Evolutionary conservation across 2,888 invertebrate species (phyloP), one percentile per base, ranked within the genome.

Genomic region (Nemoura dubitans): DNA sequence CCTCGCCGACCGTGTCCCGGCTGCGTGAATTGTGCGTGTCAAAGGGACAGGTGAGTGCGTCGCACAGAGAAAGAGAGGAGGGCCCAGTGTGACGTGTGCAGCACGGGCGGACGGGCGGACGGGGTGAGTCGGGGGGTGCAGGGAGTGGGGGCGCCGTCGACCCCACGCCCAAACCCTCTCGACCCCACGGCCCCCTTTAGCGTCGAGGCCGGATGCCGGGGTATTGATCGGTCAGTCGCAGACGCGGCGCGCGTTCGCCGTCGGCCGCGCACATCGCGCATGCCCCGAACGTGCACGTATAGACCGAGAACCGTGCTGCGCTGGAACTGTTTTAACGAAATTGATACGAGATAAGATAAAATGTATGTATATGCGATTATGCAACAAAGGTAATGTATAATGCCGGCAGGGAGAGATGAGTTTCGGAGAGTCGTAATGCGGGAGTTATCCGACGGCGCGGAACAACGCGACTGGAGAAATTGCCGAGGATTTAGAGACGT

Each of bases 121-220:
- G 81, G 81, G n/a, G 81, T 16, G n/a, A 10, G 28, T 7, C 27
- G 29, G 29, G 3, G 80, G 81, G 28, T 27, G 28, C 29, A 7
- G 29, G 6, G 81, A 14, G 30, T 81, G 30, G n/a, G 81, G 26
- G 29, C 30, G 30, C 28, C 29, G 30, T 28, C 81, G 28, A 81
- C 81, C 81, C 81, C 81, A 28, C 81, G 29, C 81, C 81, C 81
- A 28, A 28, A 28, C 81, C 81, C 81, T 29, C 28, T n/a, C 81
- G 27, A 78, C 78, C 78, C 78, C 81, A 6, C 29, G 10, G 28
- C 81, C 30, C 30, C 78, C 78, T 21, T 59, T 10, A 59, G 59
- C 59, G 59, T 59, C 78, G 78, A 81, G 81, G 30, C 81, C 81
- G 81, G 81, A 81, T 81, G 81, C 81, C 30, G n/a, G 10, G 81